phyloP scores from a whole-genome alignment of 2,113 vertebrate genomes.

The Mesoclemmys tuberculata region DNA sequence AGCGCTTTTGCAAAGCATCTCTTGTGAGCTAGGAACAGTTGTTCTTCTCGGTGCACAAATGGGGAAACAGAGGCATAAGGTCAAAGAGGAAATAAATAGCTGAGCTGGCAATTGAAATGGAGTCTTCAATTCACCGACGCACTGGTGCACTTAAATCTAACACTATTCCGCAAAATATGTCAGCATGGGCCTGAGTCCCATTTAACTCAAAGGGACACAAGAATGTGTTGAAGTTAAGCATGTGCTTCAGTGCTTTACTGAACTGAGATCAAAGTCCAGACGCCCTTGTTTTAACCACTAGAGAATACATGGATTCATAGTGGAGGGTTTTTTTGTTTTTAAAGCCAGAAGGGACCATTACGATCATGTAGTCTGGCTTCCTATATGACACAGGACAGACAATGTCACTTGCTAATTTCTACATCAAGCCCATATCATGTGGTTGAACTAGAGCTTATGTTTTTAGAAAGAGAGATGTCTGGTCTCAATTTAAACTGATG shows the following conservation, averaged over 20 bases:
- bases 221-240: neutral
- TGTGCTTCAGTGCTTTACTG: neutral
- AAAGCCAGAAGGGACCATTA: neutral
- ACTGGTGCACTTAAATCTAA: neutral
- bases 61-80: neutral
- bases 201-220: rapidly evolving
- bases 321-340: neutral
- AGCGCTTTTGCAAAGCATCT: neutral
- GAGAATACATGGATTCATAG: neutral
- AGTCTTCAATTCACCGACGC: neutral
- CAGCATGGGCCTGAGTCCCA: neutral
- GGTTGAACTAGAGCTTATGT: neutral
- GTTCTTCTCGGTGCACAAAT: slow-evolving; percentile 36
- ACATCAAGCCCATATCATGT: neutral
- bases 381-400: neutral
- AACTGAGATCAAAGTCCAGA: neutral
- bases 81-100: neutral
- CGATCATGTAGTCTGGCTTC: neutral
- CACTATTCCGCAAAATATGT: neutral
- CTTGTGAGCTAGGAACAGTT: neutral
- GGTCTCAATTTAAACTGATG: neutral
- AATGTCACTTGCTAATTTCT: neutral
- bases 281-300: neutral
- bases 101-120: slow-evolving; percentile 4
- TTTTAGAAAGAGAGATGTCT: neutral